Conservation (phyloP, 1,140 invertebrate species). For the Notospermus geniculatus region DNA sequence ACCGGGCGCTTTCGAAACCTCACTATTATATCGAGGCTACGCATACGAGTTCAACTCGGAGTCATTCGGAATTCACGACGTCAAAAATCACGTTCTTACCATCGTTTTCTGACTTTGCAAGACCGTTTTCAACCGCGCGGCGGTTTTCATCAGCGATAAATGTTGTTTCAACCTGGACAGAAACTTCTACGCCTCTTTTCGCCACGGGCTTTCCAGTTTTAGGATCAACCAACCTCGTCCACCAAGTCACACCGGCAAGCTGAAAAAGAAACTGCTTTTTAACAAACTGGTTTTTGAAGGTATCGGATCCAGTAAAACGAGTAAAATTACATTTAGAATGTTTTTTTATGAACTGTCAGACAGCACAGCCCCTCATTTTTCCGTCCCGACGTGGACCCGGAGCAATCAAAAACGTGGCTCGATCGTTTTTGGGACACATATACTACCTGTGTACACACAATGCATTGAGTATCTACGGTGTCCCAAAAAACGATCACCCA, state of each 20-base stretch:
- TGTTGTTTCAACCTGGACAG: background rate
- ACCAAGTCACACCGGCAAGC: conserved; percentile 35
- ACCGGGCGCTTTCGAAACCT: too few species aligned
- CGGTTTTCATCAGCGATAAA: background rate
- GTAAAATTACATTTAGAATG: background rate
- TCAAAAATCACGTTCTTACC: too few species aligned
- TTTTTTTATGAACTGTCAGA: background rate
- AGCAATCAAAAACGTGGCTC: background rate
- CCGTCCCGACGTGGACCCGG: background rate
- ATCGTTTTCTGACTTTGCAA: too few species aligned
- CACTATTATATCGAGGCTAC: too few species aligned
- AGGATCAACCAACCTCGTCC: conserved; percentile 28
- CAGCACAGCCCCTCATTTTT: background rate
- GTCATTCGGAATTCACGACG: too few species aligned
- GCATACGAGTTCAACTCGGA: too few species aligned
- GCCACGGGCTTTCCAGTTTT: background rate
- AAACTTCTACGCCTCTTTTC: too few species aligned
- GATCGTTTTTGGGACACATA: background rate
- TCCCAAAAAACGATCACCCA: background rate
- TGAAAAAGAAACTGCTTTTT: conserved; percentile 12
- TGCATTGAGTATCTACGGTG: background rate
- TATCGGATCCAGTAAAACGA: background rate
- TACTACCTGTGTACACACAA: background rate
- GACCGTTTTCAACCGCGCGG: too few species aligned
- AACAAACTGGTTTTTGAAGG: too few species aligned